Evolutionary conservation across 2,797 vertebrate species (phyloP).

Genomic region (Acropternis orthonyx): DNA sequence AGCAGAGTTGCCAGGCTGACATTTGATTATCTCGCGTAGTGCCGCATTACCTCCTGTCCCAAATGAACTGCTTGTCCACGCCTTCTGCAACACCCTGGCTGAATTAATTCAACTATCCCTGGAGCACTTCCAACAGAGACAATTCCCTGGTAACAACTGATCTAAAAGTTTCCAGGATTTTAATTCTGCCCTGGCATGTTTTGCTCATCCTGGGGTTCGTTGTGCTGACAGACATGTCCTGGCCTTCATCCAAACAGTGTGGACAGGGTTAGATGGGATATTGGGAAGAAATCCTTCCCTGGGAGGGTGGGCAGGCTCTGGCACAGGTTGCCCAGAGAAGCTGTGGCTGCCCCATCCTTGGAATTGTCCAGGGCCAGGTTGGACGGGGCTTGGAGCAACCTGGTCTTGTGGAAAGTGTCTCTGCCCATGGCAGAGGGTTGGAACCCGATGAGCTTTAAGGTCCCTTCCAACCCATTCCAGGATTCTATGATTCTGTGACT

Average conservation of each 20-base stretch:
- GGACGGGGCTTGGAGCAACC: background rate
- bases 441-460: background rate
- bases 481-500: background rate
- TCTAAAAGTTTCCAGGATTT: background rate
- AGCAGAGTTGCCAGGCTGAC: slow-evolving; percentile 50
- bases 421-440: background rate
- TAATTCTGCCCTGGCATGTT: background rate
- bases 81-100: slow-evolving; percentile 25
- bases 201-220: background rate
- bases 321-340: background rate
- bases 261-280: background rate
- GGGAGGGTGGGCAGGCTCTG: background rate
- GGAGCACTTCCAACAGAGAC: slow-evolving; percentile 42
- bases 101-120: slow-evolving; percentile 23
- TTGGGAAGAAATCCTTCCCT: background rate
- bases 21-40: slow-evolving; percentile 13
- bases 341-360: background rate
- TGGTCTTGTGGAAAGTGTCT: background rate
- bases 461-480: background rate
- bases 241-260: background rate
- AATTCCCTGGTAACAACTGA: background rate
- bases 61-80: slow-evolving; percentile 42
- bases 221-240: accelerated
- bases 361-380: background rate
- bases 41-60: slow-evolving; percentile 23